A percentile compares a stretch with the other conserved stretches of the same genome.
Evolutionary conservation across 2,888 invertebrate genomes (phyloP).

Genomic region (Eucera pruinosa): DNA sequence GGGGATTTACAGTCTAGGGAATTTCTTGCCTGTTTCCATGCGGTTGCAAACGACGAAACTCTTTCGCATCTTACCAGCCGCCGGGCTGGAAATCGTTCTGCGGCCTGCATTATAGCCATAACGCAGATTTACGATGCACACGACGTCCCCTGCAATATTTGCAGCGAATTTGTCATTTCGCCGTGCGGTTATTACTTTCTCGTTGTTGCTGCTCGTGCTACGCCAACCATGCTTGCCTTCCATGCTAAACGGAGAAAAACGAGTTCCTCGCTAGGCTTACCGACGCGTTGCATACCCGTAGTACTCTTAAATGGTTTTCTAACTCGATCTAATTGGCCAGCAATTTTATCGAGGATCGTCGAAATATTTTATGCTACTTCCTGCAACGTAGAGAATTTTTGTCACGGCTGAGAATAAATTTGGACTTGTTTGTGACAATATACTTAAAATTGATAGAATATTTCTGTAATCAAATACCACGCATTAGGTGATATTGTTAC

Average conservation of each 20-base stretch:
- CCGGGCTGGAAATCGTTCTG: slow-evolving; percentile 57
- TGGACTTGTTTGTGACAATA: no score
- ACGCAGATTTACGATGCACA: slow-evolving; percentile 67
- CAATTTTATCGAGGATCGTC: background rate
- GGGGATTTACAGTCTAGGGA: slow-evolving; percentile 7
- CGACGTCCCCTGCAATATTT: slow-evolving; percentile 67
- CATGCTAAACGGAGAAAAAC: slow-evolving; percentile 58
- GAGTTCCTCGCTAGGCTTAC: background rate
- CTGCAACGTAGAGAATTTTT: background rate
- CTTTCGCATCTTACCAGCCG: slow-evolving; percentile 55
- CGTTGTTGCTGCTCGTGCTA: slow-evolving; percentile 57
- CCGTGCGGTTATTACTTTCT: slow-evolving; percentile 72
- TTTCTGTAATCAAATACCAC: no score
- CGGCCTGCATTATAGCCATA: slow-evolving; percentile 57
- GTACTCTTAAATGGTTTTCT: background rate
- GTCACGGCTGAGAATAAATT: no score
- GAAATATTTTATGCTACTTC: background rate
- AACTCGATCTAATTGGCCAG: background rate
- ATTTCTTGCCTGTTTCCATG: slow-evolving; percentile 22
- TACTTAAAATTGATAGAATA: no score
- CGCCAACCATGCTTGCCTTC: slow-evolving; percentile 8
- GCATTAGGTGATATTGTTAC: no score
- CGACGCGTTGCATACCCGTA: background rate
- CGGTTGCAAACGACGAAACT: slow-evolving; percentile 32
- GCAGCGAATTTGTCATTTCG: slow-evolving; percentile 72